Base-by-base conservation (phyloP, 2,113 vertebrate species). In the Apaloderma vittatum region DNA sequence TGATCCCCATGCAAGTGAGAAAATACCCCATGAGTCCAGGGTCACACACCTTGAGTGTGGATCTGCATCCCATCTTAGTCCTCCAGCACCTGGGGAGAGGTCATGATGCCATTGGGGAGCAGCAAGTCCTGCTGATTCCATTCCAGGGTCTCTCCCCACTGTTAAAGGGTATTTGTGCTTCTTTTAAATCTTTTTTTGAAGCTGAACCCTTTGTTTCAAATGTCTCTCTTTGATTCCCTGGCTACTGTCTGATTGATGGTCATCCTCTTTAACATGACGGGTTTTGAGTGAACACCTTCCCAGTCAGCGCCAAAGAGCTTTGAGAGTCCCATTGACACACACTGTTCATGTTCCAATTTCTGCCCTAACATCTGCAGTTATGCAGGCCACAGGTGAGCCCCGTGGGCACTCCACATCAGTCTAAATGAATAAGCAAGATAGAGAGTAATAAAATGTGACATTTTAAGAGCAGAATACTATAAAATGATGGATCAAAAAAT, bases 381-480 rank as follows among this genome's bases (percentile, higher is more conserved):
- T 65, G 75, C 49, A 90, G 54, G 54, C 52, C 62, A 82, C 57
- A 75, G 77, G 77, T 94, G 58, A 87, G 70, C 81, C 85, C 73
- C 0, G 2, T 67, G 57, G 94, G 81, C 66, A 57, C 45, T 85
- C 24, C 36, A 73, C 40, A 49, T 2, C 26, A 63, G 34, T 57
- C 55, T 88, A 90, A 88, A 84, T 58, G 30, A 78, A 86, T 90
- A 91, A 95, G 11, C 17, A 76, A 70, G 36, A 46, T 8, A 70
- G 58, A 85, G 11, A 68, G 58, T 57, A 93, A 94, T 63, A 79
- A 54, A 72, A 91, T 62, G 24, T 79, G 90, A 83, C 81, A 86
- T 82, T 82, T 94, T 94, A 90, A 79, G 84, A 95, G 26, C 54
- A 88, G 66, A 94, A 73, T 58, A 88, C 19, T 90, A 46, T 30